A percentile compares a stretch with the other conserved stretches of the same genome.
Conservation (phyloP, 2,888 invertebrate genomes). For the Auanema sp. region DNA sequence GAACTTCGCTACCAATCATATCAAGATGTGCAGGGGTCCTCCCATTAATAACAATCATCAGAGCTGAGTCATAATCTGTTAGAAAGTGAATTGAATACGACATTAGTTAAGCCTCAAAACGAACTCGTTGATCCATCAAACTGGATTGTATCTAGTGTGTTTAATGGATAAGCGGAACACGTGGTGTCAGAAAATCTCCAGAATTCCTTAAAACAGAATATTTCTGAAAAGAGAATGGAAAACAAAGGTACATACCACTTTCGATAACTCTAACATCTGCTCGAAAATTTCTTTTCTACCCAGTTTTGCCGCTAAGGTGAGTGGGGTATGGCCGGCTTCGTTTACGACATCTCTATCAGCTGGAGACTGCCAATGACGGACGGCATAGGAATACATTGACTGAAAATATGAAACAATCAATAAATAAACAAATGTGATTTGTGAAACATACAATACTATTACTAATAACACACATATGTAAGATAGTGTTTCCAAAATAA, state of each 20-base stretch:
- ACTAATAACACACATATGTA: conserved; percentile 98
- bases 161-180: conserved; percentile 94
- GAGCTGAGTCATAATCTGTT: conserved; percentile 97
- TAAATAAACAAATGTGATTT: not conserved
- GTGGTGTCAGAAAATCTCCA: conserved; percentile 99
- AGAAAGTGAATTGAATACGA: too few species aligned
- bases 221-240: not conserved
- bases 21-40: conserved; percentile 96
- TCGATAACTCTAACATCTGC: conserved; percentile 90
- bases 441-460: conserved; percentile 81
- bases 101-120: too few species aligned
- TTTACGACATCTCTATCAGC: conserved; percentile 90
- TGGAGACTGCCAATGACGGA: conserved; percentile 89
- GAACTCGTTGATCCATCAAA: conserved; percentile 91
- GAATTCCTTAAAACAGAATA: conserved; percentile 79
- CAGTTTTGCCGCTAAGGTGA: conserved; percentile 92
- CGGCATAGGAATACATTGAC: conserved; percentile 82
- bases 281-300: conserved; percentile 93
- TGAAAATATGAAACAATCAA: conserved; percentile 8
- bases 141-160: conserved; percentile 89
- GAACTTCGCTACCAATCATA: conserved; percentile 97
- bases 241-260: conserved; percentile 56
- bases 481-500: conserved; percentile 93
- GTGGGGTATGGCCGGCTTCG: conserved; percentile 84
- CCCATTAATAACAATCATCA: conserved; percentile 94